Conservation (phyloP, 2,888 invertebrate genomes). For the Eulithis prunata region DNA sequence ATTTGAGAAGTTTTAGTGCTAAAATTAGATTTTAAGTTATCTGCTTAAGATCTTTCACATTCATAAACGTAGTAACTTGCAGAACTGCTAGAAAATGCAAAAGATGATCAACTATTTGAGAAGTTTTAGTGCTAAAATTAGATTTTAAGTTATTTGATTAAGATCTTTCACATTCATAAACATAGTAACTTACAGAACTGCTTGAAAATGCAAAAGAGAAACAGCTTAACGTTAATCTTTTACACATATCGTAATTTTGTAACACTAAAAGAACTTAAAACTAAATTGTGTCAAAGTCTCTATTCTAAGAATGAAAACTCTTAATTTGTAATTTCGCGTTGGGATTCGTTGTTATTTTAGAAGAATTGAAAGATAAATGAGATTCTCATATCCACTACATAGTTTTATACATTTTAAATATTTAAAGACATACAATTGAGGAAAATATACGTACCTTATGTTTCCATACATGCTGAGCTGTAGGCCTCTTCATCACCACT, state of each 20-base stretch:
- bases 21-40: neutral
- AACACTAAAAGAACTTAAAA: conserved; percentile 15
- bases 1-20: conserved; percentile 7
- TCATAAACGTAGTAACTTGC: neutral
- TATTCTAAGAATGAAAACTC: conserved; percentile 20
- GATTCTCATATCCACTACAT: conserved; percentile 34
- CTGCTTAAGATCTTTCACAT: neutral
- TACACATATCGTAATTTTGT: neutral
- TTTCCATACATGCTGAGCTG: too few species aligned
- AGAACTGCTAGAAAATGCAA: neutral
- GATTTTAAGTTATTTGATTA: neutral
- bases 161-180: neutral
- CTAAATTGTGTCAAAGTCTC: conserved; percentile 29
- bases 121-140: neutral
- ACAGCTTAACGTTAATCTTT: neutral
- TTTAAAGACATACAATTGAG: conserved; percentile 29
- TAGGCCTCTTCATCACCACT: too few species aligned
- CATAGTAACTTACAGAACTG: neutral
- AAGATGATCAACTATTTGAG: conserved; percentile 6
- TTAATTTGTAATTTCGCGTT: conserved; percentile 40
- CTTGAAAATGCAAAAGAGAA: neutral
- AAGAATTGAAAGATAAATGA: conserved; percentile 35
- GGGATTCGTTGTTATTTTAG: conserved; percentile 52
- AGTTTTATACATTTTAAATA: conserved; percentile 15
- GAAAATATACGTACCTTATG: conserved; percentile 1